Base-by-base conservation (phyloP, 2,888 invertebrate genomes). In the Calameuta pallipes region DNA sequence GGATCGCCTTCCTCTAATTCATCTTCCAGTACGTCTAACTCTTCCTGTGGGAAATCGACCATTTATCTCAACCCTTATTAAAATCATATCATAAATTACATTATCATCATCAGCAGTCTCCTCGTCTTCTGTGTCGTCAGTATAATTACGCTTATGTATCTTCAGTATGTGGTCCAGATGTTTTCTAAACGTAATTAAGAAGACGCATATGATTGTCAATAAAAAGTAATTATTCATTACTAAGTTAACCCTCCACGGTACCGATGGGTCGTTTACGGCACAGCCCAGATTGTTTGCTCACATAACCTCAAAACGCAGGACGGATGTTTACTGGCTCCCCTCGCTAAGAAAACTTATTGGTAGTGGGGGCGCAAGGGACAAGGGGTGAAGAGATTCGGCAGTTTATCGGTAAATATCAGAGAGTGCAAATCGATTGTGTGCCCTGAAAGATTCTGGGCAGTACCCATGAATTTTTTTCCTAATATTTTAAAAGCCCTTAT, bases 1-100 rank as follows among this genome's bases (percentile, higher is more conserved):
- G 90, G 90, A 82, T 90, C 90, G 75, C 87, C 83, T 78, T 90
- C 89, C 37, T 90, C 90, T 69, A 90, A 78, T 79, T 90, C 89
- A 76, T 86, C 86, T 80, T 90, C 90, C 74, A 90, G 80, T 33
- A 88, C 81, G 77, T 90, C 89, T 30, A 86, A 83, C 73, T 90
- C 87, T 78, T 89, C 90, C 89, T 90, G 70, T 23, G 82, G 77
- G 70, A 34, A 56, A 37, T n/a, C 73, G 23, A 31, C 34, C 33
- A 1, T 68, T 34, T 23, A 56, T 23, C 56, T 23, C 23, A 56
- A 56, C 2, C 15, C 56, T 56, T 23, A 56, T 23, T 30, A 74
- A 31, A 70, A 74, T 15, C 23, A 33, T 69, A 12, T 69, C 3
- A 36, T 23, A 56, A 56, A 56, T 56, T 56, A 56, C 90, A 71